Evolutionary conservation across 2,113 vertebrate genomes (phyloP), one percentile per base, ranked within the genome.

Genomic region (Zapus hudsonius): DNA sequence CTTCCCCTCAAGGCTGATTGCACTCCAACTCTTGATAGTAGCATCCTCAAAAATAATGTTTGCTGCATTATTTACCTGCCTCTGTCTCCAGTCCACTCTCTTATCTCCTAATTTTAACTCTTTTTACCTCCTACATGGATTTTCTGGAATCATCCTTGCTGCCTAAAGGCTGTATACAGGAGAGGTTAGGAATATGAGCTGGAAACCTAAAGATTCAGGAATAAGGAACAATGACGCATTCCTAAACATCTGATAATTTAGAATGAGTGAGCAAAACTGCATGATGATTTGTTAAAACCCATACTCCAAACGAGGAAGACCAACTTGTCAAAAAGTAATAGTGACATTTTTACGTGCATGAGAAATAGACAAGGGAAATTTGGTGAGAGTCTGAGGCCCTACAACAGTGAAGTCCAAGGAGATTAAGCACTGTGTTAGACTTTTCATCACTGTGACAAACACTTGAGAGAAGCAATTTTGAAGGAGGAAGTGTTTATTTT

Each of bases 271-370:
- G 17, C 3, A 42, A 80, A 92, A 52, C 42, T 75, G 25, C 8
- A 78, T 47, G 59, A 1, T 44, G 84, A 67, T 38, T 70, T 92
- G 52, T 94, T 87, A 75, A 92, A 82, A 75, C 59, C 17, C 7
- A n/a, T 72, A 59, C 44, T 57, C 44, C 57, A 59, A 42, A 42
- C 84, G 22, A 81, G 9, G 9, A 78, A 47, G 74, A 47, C 38
- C 64, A 75, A 80, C 89, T 87, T 92, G 4, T 29, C 81, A 84
- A 19, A 66, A 87, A 87, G n/a, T 80, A 59, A 55, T 10, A 63
- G 31, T 23, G 57, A 7, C 20, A 57, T 63, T 63, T 89, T 79
- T 42, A 92, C 1, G 23, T 25, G 75, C 59, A 11, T 55, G 12
- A 74, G 19, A 95, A 25, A 16, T 11, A 76, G 1, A 7, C 6